These are phyloP conservation scores for Archips crataeganus DNA, from an alignment of 2,888 invertebrate species.

Conservation along the genomic window DNA sequence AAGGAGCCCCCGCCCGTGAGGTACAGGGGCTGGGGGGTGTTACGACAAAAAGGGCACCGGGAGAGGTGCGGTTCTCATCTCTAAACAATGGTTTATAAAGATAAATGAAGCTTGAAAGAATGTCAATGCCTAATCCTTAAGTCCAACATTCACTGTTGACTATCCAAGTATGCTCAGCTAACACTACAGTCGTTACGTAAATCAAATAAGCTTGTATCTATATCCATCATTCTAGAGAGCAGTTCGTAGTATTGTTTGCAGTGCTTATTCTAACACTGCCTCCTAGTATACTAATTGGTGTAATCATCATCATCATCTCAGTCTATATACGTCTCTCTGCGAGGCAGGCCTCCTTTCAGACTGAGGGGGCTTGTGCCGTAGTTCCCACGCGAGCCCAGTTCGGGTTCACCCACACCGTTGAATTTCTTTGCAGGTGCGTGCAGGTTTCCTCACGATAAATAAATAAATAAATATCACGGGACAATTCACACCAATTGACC, in stretches of 20 bases:
- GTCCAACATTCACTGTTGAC: constrained; percentile 23
- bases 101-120: constrained; percentile 6
- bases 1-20: background rate
- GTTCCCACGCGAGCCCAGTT: too few relatives aligned
- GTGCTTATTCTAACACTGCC: background rate
- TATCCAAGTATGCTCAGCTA: constrained; percentile 13
- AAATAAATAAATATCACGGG: too few relatives aligned
- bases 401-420: too few relatives aligned
- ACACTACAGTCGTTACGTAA: constrained; percentile 42
- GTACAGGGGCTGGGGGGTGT: too few relatives aligned
- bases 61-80: background rate
- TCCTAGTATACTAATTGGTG: background rate
- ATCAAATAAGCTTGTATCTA: constrained; percentile 23
- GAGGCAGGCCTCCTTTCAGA: too few relatives aligned
- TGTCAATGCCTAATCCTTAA: constrained; percentile 26
- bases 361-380: too few relatives aligned
- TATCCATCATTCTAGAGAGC: background rate
- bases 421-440: too few relatives aligned
- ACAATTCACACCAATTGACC: too few relatives aligned
- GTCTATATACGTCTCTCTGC: too few relatives aligned
- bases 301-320: too few relatives aligned
- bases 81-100: background rate
- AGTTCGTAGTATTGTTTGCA: constrained; percentile 4
- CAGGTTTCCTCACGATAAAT: too few relatives aligned
- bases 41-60: background rate